Base-by-base conservation (phyloP, 2,888 invertebrate genomes). In the Lymantria dispar region DNA sequence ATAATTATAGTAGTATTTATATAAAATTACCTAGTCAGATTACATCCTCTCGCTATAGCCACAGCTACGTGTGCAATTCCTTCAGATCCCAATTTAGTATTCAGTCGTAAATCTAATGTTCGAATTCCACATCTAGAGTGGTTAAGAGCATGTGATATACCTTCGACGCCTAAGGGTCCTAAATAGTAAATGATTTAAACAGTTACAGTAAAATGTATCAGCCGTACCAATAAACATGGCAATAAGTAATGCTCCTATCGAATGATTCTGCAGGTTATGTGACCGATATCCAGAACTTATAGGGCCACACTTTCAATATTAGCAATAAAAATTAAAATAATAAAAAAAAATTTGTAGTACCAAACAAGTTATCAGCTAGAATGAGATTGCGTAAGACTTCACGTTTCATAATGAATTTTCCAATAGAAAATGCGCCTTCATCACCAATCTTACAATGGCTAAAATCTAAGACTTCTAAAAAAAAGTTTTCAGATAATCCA, bases 401-500 rank as follows among this genome's bases (percentile, higher is more conserved):
- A 61, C 92, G 91, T 52, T 85, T 82, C 11, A 81, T 76, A 50
- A 93, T 84, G 60, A 92, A 85, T 74, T 94, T 94, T 1, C 93
- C 93, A 8, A 95, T 78, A n/a, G 93, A 93, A 12, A 92, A 76
- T 3, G 93, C 93, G 0, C 94, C 95, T 12, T 88, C 84, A 66
- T 95, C 92, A 0, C 83, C 90, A 54, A 95, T 91, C 70, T 92
- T 91, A 71, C 95, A 94, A 65, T 95, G 93, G 45, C 94, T 94
- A 47, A 95, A 91, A 75, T 95, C 94, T 43, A 95, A 64, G 43
- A 92, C 92, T 50, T 91, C 85, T 44, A 94, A 62, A 61, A 86
- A 72, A 56, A 76, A 66, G 57, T 75, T 83, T 41, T 88, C 85
- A 36, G 76, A 74, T 50, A 92, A 54, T 29, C 90, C 90, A 3